A percentile compares a stretch with the other conserved stretches of the same genome.
These are phyloP conservation scores for Hippoglossus stenolepis DNA, from an alignment of 2,113 vertebrate genomes.

Conservation along the genomic window DNA sequence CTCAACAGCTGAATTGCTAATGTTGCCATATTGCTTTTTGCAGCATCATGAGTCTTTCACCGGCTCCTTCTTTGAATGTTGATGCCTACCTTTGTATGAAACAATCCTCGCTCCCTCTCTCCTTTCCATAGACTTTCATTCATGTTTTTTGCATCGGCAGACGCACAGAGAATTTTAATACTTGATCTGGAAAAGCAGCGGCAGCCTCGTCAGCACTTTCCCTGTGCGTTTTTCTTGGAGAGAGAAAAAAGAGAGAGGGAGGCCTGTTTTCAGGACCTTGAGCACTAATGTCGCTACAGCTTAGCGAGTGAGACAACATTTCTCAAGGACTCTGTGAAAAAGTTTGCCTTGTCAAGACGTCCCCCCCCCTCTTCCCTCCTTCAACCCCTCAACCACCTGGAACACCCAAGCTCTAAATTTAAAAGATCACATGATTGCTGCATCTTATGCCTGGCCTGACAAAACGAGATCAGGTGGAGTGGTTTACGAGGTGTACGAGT, in stretches of 20 bases:
- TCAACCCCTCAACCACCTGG: conserved; percentile 44
- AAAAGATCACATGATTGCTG: conserved; percentile 48
- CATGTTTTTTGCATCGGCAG: conserved; percentile 14
- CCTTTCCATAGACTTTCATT: conserved; percentile 5
- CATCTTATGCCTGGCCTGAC: conserved; percentile 17
- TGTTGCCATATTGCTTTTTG: background rate
- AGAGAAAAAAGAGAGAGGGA: conserved; percentile 9
- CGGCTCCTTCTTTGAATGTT: background rate
- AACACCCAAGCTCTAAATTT: conserved; percentile 43
- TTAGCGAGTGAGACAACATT: conserved; percentile 56
- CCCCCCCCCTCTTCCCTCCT: background rate
- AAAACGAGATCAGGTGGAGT: conserved; percentile 38
- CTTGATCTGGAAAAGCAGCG: conserved; percentile 53
- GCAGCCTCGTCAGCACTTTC: conserved; percentile 65
- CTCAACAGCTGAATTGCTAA: background rate
- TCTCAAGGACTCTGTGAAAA: conserved; percentile 72
- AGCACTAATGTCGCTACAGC: conserved; percentile 56
- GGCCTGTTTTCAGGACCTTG: conserved; percentile 72
- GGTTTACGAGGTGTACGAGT: background rate
- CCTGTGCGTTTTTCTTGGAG: conserved; percentile 19
- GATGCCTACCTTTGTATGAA: background rate
- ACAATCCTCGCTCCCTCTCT: background rate
- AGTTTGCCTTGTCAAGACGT: conserved; percentile 55
- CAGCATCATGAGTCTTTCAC: background rate
- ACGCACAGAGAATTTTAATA: conserved; percentile 29